phyloP scores from a whole-genome alignment of 2,888 invertebrate species.

The Hirtodrosophila alboralis region DNA sequence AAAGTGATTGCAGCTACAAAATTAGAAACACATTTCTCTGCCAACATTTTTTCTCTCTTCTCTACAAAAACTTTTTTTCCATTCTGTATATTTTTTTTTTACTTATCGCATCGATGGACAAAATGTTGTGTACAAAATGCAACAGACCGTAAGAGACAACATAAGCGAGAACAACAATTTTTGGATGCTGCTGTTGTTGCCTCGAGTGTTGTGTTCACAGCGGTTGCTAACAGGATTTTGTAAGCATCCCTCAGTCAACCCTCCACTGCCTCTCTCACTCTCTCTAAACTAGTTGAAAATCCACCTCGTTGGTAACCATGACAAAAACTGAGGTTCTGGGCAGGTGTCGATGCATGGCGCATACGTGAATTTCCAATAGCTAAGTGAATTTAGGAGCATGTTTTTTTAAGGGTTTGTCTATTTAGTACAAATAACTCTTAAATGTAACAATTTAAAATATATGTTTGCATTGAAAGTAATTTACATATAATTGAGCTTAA shows the following conservation, averaged over 20 bases:
- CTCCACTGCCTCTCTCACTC: neutral
- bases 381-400: constrained; percentile 60
- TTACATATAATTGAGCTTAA: neutral
- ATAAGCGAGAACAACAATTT: constrained; percentile 68
- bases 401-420: constrained; percentile 11
- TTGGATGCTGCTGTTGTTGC: constrained; percentile 49
- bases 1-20: constrained; percentile 61
- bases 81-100: neutral
- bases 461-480: neutral
- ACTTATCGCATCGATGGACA: constrained; percentile 34
- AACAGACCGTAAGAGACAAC: constrained; percentile 81
- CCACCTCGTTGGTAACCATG: constrained; percentile 33
- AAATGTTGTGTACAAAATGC: constrained; percentile 58
- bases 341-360: constrained; percentile 58
- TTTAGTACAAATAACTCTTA: constrained; percentile 1
- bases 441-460: constrained; percentile 3
- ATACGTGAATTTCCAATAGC: constrained; percentile 57
- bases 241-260: constrained; percentile 20
- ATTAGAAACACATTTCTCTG: constrained; percentile 59
- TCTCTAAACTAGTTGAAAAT: too few species aligned
- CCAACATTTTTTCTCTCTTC: neutral
- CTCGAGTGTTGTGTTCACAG: constrained; percentile 52
- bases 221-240: constrained; percentile 66
- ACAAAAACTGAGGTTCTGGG: constrained; percentile 16
- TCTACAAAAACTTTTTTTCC: too few species aligned